Percentiles rank a stretch among this genome's conserved stretches.
These are phyloP conservation scores for Bagarius yarrelli DNA, from an alignment of 2,113 vertebrate genomes.

Conservation along the genomic window DNA sequence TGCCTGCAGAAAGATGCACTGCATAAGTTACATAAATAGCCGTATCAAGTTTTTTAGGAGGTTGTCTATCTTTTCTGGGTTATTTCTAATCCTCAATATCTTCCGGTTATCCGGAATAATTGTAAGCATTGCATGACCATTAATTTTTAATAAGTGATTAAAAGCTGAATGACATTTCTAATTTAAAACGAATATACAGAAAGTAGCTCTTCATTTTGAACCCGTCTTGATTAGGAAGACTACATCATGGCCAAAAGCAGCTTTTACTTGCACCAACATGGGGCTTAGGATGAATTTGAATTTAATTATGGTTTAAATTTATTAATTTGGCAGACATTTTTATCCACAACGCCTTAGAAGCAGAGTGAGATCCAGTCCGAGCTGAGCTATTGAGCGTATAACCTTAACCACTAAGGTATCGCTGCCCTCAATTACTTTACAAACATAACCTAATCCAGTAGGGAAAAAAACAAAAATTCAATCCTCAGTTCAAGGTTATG, in stretches of 20 bases:
- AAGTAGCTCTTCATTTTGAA: background rate
- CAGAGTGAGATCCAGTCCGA: background rate
- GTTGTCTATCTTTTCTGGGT: background rate
- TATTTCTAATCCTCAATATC: conserved; percentile 13
- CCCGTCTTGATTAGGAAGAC: conserved; percentile 23
- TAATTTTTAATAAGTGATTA: conserved; percentile 27
- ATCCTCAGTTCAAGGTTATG: background rate
- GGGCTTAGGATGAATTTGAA: conserved; percentile 52
- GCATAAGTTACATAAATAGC: background rate
- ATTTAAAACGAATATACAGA: background rate
- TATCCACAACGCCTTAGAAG: background rate
- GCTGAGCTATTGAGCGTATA: background rate
- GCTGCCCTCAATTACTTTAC: background rate
- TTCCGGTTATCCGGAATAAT: conserved; percentile 1
- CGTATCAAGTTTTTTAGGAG: background rate
- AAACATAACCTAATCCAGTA: background rate
- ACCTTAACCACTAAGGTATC: background rate
- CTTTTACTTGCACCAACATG: background rate
- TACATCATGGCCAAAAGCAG: conserved; percentile 15
- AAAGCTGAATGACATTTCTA: background rate
- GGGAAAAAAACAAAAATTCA: background rate
- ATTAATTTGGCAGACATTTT: background rate
- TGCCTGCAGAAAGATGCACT: conserved; percentile 71
- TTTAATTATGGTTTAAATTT: conserved; percentile 49
- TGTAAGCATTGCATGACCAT: conserved; percentile 8